Evolutionary conservation across 2,888 invertebrate genomes (phyloP).

Genomic region (Hypolimnas misippus): DNA sequence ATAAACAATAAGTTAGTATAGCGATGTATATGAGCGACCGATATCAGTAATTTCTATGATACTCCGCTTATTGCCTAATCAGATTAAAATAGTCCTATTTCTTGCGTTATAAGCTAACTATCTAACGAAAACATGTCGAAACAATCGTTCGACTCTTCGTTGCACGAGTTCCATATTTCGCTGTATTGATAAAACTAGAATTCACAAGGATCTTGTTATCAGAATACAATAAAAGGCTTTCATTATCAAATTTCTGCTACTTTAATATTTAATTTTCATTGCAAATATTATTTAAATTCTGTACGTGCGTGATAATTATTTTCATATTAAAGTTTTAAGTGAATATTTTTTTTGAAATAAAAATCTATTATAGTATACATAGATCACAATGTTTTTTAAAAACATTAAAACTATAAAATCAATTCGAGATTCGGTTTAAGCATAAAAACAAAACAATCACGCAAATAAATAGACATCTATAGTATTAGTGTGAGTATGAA

Average conservation of each 20-base stretch:
- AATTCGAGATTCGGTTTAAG: no score
- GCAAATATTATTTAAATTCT: conserved; percentile 7
- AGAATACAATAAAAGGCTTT: conserved; percentile 43
- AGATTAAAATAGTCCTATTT: conserved; percentile 12
- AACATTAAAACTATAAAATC: no score
- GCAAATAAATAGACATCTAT: no score
- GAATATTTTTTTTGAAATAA: no score
- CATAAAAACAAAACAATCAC: no score
- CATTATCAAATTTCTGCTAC: conserved; percentile 47
- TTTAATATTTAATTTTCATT: conserved; percentile 12
- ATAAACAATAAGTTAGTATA: neutral
- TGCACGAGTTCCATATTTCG: neutral
- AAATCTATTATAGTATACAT: no score
- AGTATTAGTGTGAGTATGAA: no score
- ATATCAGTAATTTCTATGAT: conserved; percentile 12
- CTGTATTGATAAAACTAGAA: neutral
- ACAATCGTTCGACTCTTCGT: neutral
- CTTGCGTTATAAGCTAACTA: neutral
- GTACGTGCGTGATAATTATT: conserved; percentile 11
- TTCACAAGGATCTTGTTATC: conserved; percentile 5
- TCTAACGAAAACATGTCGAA: neutral
- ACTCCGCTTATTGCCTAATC: conserved; percentile 16
- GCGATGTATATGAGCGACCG: neutral
- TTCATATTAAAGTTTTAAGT: conserved; percentile 35
- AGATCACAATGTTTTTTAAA: no score